A percentile compares a stretch with the other conserved stretches of the same genome.
phyloP scores from a whole-genome alignment of 2,888 invertebrate genomes.

The Acleris holmiana region DNA sequence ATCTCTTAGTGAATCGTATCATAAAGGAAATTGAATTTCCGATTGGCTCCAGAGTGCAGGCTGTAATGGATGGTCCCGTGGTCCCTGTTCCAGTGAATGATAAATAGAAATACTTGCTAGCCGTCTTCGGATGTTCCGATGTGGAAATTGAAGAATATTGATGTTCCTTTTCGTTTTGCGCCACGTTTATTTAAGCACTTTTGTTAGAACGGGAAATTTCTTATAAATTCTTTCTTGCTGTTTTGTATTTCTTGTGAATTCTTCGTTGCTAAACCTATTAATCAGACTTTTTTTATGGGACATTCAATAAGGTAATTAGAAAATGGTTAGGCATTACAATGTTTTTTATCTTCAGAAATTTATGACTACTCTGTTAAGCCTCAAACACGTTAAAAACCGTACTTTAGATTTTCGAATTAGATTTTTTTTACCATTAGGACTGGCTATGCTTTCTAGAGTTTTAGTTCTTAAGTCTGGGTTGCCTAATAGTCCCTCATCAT shows the following conservation, averaged over 20 bases:
- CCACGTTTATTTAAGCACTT: slow-evolving; percentile 45
- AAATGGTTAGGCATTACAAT: too few species aligned
- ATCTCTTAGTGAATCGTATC: slow-evolving; percentile 77
- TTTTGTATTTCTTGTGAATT: not conserved
- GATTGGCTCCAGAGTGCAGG: slow-evolving; percentile 68
- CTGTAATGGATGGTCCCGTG: slow-evolving; percentile 63
- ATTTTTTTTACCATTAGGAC: too few species aligned
- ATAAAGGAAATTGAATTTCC: slow-evolving; percentile 81
- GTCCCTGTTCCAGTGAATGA: slow-evolving; percentile 61
- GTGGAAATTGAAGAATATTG: slow-evolving; percentile 58
- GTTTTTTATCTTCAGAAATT: too few species aligned
- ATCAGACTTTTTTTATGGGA: too few species aligned
- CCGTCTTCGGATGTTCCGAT: slow-evolving; percentile 40
- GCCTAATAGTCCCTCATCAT: too few species aligned
- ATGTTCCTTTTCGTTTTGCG: slow-evolving; percentile 50
- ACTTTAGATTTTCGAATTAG: too few species aligned
- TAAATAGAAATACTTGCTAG: slow-evolving; percentile 58
- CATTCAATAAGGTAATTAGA: too few species aligned
- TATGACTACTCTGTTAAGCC: too few species aligned
- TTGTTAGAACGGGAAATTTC: not conserved
- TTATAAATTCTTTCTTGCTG: not conserved
- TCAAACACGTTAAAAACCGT: too few species aligned
- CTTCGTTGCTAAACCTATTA: too few species aligned
- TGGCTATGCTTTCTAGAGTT: too few species aligned
- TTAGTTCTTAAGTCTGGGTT: too few species aligned